Percentiles rank a stretch among this genome's conserved stretches.
phyloP scores from a whole-genome alignment of 2,888 invertebrate genomes.

The Gymnosoma rotundatum region DNA sequence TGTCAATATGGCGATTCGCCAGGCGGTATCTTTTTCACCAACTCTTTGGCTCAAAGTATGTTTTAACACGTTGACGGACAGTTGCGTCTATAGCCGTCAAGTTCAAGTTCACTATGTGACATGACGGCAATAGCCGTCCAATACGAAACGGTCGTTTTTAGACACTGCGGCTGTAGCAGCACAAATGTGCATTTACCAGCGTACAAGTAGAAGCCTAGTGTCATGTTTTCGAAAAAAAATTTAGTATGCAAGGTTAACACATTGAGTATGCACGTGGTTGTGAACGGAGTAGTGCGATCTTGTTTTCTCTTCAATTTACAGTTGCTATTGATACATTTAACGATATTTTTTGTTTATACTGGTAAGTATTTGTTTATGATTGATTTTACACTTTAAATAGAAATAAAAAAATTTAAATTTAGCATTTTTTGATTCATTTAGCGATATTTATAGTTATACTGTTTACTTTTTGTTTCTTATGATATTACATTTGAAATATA shows the following conservation, averaged over 20 bases:
- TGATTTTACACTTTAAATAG: slow-evolving; percentile 44
- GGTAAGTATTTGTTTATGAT: slow-evolving; percentile 48
- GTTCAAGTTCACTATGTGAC: slow-evolving; percentile 41
- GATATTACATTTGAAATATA: too few species aligned
- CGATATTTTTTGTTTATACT: slow-evolving; percentile 46
- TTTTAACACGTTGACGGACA: slow-evolving; percentile 28
- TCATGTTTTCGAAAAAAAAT: too few species aligned
- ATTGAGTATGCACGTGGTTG: slow-evolving; percentile 44
- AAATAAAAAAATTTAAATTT: slow-evolving; percentile 31
- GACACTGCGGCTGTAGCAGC: slow-evolving; percentile 39
- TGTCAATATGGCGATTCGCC: too few species aligned
- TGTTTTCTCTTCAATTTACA: neutral
- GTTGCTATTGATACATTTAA: slow-evolving; percentile 47
- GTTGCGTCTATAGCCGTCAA: slow-evolving; percentile 3
- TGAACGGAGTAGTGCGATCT: slow-evolving; percentile 7
- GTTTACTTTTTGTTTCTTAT: neutral
- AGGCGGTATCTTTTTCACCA: too few species aligned
- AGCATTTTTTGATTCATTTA: slow-evolving; percentile 9
- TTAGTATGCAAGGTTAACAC: slow-evolving; percentile 9
- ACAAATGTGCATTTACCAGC: slow-evolving; percentile 39
- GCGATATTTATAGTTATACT: neutral
- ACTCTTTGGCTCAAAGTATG: too few species aligned
- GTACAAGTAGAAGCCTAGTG: slow-evolving; percentile 25
- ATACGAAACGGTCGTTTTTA: slow-evolving; percentile 41
- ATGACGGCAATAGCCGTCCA: slow-evolving; percentile 38